Conservation (phyloP, 53 echinoderm and acorn worm species). For the Paracentrotus lividus region DNA sequence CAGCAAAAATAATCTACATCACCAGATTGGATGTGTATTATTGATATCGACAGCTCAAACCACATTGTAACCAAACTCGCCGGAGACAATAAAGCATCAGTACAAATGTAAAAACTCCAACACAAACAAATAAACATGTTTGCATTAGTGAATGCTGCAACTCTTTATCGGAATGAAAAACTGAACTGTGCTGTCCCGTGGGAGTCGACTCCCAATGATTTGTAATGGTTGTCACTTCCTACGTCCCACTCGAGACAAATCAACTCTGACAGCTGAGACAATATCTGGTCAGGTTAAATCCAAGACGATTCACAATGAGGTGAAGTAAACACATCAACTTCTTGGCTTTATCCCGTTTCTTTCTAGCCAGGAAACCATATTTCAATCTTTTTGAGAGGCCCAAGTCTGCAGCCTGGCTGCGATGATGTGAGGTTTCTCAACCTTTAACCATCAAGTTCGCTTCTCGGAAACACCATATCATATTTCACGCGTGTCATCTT, state of each 20-base stretch:
- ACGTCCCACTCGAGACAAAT: background rate
- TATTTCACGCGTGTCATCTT: slow-evolving; percentile 33
- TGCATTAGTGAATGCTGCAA: background rate
- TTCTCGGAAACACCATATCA: slow-evolving; percentile 26
- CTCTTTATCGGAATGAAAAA: slow-evolving; percentile 2
- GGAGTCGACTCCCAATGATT: slow-evolving; percentile 23
- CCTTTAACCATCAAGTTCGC: background rate
- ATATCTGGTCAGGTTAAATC: slow-evolving; percentile 34
- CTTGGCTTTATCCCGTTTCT: slow-evolving; percentile 11
- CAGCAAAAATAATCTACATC: background rate
- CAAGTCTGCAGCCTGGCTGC: background rate
- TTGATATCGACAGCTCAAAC: background rate
- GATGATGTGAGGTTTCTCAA: background rate
- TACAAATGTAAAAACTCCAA: background rate
- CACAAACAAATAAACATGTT: background rate
- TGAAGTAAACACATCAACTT: slow-evolving; percentile 23
- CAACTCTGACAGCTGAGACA: background rate
- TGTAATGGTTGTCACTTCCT: slow-evolving; percentile 22
- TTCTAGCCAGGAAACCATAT: slow-evolving; percentile 39
- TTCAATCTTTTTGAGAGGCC: slow-evolving; percentile 36
- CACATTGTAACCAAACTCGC: background rate
- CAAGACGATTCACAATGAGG: background rate
- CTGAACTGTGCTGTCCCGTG: background rate
- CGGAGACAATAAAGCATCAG: background rate
- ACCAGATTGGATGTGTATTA: background rate